Percentiles rank a stretch among this genome's conserved stretches.
Evolutionary conservation across 2,113 vertebrate genomes (phyloP).

Genomic region (Alligator mississippiensis): DNA sequence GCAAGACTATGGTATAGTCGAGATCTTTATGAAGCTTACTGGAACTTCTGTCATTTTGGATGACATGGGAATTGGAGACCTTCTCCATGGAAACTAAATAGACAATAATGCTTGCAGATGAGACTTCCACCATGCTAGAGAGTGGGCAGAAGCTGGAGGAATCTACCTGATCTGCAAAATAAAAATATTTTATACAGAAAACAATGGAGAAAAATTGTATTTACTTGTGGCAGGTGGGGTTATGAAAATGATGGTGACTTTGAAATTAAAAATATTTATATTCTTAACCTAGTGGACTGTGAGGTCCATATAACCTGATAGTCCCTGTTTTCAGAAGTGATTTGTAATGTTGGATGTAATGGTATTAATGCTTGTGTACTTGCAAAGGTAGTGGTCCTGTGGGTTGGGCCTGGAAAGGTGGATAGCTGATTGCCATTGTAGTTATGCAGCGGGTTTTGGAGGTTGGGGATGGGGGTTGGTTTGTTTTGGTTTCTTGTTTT

Average conservation of each 20-base stretch:
- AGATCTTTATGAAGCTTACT: no score
- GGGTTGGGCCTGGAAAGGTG: no score
- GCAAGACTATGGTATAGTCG: no score
- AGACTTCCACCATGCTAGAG: neutral
- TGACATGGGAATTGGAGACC: neutral
- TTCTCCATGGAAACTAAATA: neutral
- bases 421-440: no score
- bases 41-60: neutral
- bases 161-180: neutral
- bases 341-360: neutral
- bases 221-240: neutral
- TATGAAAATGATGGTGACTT: neutral
- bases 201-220: neutral
- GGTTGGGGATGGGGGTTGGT: neutral
- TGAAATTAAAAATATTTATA: neutral
- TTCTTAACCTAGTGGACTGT: neutral
- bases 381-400: no score
- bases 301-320: neutral
- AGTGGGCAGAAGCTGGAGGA: neutral
- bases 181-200: neutral
- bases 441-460: neutral
- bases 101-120: neutral
- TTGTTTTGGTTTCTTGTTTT: neutral
- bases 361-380: no score
- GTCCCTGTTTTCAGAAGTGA: neutral